Conservation (phyloP, 2,888 invertebrate genomes). For the Chromoteleia sp. region DNA sequence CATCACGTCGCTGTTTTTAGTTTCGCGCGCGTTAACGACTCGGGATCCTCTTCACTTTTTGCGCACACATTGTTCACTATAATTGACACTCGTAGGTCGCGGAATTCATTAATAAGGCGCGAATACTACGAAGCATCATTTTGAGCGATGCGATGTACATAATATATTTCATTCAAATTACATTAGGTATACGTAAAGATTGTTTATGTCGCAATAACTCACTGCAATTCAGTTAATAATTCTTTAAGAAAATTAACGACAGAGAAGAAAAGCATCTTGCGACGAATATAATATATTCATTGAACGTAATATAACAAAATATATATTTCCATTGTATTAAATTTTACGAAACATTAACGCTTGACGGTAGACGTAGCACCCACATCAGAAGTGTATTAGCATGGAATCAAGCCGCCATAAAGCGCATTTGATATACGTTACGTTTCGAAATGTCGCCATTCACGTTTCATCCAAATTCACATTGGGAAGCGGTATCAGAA, state of each 20-base stretch:
- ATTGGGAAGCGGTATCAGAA: constrained; percentile 23
- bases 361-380: constrained; percentile 23
- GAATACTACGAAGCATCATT: too few species aligned
- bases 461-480: constrained; percentile 23
- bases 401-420: constrained; percentile 28
- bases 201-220: too few species aligned
- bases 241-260: too few species aligned
- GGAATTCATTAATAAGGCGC: constrained; percentile 13
- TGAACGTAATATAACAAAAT: constrained; percentile 3
- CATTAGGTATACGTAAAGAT: too few species aligned
- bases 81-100: constrained; percentile 18
- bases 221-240: too few species aligned
- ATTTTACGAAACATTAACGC: constrained; percentile 57
- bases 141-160: too few species aligned
- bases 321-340: constrained; percentile 22
- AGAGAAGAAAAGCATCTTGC: too few species aligned
- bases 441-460: constrained; percentile 6
- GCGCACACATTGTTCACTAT: constrained; percentile 13
- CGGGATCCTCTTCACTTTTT: constrained; percentile 34
- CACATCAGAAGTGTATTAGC: constrained; percentile 52
- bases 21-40: constrained; percentile 50
- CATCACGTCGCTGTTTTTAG: constrained; percentile 49
- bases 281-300: constrained; percentile 6
- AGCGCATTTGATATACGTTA: constrained; percentile 34
- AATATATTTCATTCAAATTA: too few species aligned